A percentile compares a stretch with the other conserved stretches of the same genome.
phyloP scores from a whole-genome alignment of 1,140 invertebrate genomes.

The Drosophila kikkawai region DNA sequence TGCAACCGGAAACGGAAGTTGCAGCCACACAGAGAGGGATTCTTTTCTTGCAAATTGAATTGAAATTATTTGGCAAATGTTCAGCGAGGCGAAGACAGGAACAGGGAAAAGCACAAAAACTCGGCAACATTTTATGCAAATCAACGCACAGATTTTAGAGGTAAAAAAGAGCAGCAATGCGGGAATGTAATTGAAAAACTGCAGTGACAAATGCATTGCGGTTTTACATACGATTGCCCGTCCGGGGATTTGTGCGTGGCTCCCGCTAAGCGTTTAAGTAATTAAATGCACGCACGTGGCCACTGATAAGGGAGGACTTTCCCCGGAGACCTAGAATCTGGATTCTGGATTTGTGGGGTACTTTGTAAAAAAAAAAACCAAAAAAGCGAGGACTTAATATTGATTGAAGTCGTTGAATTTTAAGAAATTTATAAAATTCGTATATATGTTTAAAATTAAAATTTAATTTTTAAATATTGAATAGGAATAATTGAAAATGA shows the following conservation, averaged over 20 bases:
- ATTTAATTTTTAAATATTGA: too few relatives aligned
- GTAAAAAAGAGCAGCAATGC: neutral
- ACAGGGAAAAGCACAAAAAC: neutral
- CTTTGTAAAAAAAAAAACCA: too few relatives aligned
- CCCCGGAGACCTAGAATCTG: too few relatives aligned
- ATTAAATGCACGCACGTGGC: constrained; percentile 47
- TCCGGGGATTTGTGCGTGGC: constrained; percentile 25
- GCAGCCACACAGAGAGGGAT: neutral
- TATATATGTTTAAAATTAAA: too few relatives aligned
- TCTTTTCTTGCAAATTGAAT: constrained; percentile 56
- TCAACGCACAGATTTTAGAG: constrained; percentile 51
- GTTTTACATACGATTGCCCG: neutral
- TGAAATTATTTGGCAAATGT: constrained; percentile 66
- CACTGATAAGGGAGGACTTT: constrained; percentile 4
- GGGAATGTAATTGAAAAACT: constrained; percentile 29
- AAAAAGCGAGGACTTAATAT: too few relatives aligned
- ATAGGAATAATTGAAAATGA: too few relatives aligned
- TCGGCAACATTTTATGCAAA: constrained; percentile 64
- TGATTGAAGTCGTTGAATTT: too few relatives aligned
- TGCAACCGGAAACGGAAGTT: constrained; percentile 1
- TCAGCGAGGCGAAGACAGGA: constrained; percentile 2
- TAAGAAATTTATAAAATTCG: too few relatives aligned
- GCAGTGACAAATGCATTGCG: constrained; percentile 25
- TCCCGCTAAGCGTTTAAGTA: constrained; percentile 63
- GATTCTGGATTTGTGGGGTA: neutral